Evolutionary conservation across 2,888 invertebrate genomes (phyloP).

Genomic region (Agapostemon virescens): DNA sequence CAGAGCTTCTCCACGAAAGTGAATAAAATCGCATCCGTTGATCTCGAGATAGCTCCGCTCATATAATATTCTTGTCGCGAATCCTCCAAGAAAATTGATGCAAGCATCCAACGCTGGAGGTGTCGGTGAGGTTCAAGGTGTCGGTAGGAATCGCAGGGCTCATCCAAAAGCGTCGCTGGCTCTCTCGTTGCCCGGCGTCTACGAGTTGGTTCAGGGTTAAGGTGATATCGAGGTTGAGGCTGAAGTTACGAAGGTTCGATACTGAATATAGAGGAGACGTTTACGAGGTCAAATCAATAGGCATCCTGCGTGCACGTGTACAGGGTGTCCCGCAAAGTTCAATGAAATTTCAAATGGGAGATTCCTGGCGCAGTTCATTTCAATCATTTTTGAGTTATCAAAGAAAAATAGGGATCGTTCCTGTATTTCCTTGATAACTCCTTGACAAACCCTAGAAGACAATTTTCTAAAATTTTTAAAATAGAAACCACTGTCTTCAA

Average conservation of each 20-base stretch:
- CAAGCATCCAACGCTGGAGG: not conserved
- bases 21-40: not conserved
- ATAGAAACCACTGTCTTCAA: no score
- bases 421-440: no score
- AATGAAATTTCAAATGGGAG: no score
- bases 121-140: not conserved
- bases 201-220: slow-evolving; percentile 65
- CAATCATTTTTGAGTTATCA: no score
- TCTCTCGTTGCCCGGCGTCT: slow-evolving; percentile 7
- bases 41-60: not conserved
- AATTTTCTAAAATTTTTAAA: no score
- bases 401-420: no score
- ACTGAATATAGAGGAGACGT: slow-evolving; percentile 71
- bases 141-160: not conserved
- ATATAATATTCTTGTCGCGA: not conserved
- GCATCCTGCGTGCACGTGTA: slow-evolving; percentile 54
- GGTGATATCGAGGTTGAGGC: slow-evolving; percentile 61
- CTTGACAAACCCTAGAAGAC: no score
- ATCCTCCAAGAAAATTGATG: not conserved
- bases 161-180: not conserved
- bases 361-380: no score
- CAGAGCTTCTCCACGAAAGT: not conserved
- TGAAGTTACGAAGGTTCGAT: slow-evolving; percentile 68
- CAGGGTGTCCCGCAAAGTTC: no score
- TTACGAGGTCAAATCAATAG: slow-evolving; percentile 74